Conservation (phyloP, 2,113 vertebrate species). For the Epinephelus fuscoguttatus region DNA sequence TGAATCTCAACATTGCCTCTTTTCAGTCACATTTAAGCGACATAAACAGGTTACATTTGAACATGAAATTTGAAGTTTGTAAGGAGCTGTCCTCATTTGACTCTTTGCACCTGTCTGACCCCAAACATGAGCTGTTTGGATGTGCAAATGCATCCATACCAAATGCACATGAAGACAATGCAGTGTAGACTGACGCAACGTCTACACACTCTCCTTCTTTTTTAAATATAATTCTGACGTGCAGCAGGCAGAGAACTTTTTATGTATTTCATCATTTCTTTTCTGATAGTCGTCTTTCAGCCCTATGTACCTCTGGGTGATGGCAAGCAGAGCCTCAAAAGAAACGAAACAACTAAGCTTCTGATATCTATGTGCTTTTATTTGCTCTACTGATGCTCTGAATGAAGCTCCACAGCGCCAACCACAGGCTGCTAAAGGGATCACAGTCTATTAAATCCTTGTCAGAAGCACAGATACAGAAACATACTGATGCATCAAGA, state of each 20-base stretch:
- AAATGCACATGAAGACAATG: constrained; percentile 12
- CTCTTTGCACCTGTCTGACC: constrained; percentile 73
- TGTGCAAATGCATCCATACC: constrained; percentile 26
- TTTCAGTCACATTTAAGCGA: background rate
- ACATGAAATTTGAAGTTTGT: constrained; percentile 23
- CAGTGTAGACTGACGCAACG: background rate
- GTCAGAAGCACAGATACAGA: background rate
- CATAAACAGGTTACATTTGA: background rate
- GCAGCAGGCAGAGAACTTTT: background rate
- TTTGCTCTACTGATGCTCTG: constrained; percentile 23
- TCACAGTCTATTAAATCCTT: constrained; percentile 13
- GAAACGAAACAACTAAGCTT: constrained; percentile 34
- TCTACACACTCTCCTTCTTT: background rate
- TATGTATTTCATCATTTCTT: background rate
- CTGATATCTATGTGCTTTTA: constrained; percentile 24
- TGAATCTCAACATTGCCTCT: background rate
- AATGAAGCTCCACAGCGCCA: constrained; percentile 62
- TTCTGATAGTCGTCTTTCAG: background rate
- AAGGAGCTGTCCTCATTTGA: constrained; percentile 49
- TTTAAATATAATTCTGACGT: background rate
- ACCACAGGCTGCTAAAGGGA: constrained; percentile 49
- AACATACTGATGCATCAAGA: background rate
- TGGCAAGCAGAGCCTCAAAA: constrained; percentile 2
- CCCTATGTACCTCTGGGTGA: background rate
- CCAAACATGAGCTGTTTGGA: constrained; percentile 41